phyloP scores from a whole-genome alignment of 2,888 invertebrate species.

The Sepiola atlantica region DNA sequence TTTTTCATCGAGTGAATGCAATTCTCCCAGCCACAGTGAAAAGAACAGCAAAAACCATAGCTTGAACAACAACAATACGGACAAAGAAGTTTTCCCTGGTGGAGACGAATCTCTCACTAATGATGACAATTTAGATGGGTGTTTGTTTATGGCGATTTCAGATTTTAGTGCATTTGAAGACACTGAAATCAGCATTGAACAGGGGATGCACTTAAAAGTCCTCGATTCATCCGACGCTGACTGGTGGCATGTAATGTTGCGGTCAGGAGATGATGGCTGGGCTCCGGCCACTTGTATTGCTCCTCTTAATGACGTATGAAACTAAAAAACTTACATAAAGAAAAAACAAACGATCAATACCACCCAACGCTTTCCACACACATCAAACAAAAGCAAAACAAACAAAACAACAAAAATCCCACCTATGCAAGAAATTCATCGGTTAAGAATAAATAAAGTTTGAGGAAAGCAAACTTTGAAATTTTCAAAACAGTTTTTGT shows the following conservation, averaged over 20 bases:
- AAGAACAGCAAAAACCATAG: background rate
- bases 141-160: background rate
- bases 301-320: constrained; percentile 24
- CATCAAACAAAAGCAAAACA: too few species aligned
- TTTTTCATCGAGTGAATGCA: background rate
- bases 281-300: constrained; percentile 14
- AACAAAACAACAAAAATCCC: too few species aligned
- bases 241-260: constrained; percentile 6
- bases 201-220: constrained; percentile 1
- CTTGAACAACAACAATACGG: background rate
- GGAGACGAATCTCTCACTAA: background rate
- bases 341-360: background rate
- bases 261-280: background rate
- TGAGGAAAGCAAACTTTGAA: too few species aligned
- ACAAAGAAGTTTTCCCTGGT: background rate
- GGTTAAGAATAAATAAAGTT: too few species aligned
- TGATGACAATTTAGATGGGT: background rate
- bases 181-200: background rate
- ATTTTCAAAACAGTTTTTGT: too few species aligned
- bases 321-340: background rate
- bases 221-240: background rate
- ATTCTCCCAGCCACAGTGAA: background rate
- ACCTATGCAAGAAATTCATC: too few species aligned
- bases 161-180: constrained; percentile 42
- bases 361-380: too few species aligned